Conservation (phyloP, 2,113 vertebrate genomes). For the Anseranas semipalmata region DNA sequence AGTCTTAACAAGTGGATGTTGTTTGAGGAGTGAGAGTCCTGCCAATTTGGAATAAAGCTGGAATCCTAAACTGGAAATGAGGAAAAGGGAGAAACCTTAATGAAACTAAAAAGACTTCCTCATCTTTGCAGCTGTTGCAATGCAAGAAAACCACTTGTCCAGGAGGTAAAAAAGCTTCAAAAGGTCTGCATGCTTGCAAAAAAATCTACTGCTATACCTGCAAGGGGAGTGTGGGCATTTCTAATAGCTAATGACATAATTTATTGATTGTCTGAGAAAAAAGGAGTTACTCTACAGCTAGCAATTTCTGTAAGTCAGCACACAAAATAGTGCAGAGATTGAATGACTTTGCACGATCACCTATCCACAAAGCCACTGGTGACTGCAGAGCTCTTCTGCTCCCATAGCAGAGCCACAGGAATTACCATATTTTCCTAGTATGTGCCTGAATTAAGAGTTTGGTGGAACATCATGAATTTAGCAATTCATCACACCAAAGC, state of each 20-base stretch:
- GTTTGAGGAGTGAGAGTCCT: neutral
- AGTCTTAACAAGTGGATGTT: neutral
- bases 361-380: neutral
- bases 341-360: conserved; percentile 46
- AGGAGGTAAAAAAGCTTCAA: neutral
- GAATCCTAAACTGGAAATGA: neutral
- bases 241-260: conserved; percentile 8
- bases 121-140: neutral
- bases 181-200: neutral
- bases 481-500: neutral
- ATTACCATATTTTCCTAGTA: neutral
- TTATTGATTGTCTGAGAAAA: conserved; percentile 28
- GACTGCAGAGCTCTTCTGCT: neutral
- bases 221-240: neutral
- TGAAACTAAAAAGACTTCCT: neutral
- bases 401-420: neutral
- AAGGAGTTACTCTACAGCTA: neutral
- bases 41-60: neutral
- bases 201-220: neutral
- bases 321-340: conserved; percentile 35
- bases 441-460: neutral
- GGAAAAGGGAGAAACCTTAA: neutral
- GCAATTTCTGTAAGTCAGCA: conserved; percentile 26
- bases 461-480: neutral
- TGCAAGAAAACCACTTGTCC: neutral